Percentiles rank a stretch among this genome's conserved stretches.
phyloP scores from a whole-genome alignment of 2,888 invertebrate species.

The Graphium colonna region DNA sequence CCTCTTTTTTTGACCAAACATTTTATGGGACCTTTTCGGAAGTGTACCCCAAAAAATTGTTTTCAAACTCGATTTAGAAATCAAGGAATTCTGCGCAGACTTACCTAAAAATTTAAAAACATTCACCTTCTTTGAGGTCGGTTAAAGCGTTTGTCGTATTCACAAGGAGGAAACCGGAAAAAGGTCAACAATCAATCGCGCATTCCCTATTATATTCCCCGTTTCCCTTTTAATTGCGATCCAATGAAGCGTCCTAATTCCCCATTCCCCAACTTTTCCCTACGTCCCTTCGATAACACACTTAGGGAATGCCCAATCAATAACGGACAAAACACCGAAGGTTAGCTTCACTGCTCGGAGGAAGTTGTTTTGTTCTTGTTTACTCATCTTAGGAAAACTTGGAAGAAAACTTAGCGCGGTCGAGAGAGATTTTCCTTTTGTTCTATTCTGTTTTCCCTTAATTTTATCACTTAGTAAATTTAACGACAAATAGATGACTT shows the following conservation, averaged over 20 bases:
- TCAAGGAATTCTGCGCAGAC: too few relatives aligned
- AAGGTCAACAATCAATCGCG: constrained; percentile 20
- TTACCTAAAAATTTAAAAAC: too few relatives aligned
- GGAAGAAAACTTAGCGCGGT: background rate
- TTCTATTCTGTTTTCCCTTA: constrained; percentile 11
- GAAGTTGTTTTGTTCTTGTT: constrained; percentile 16
- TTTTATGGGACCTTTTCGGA: too few relatives aligned
- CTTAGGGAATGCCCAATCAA: constrained; percentile 49
- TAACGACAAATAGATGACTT: too few relatives aligned
- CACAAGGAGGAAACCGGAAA: background rate
- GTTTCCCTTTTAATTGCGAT: constrained; percentile 71
- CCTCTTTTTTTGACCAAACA: too few relatives aligned
- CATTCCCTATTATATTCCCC: constrained; percentile 44
- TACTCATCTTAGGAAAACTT: constrained; percentile 6
- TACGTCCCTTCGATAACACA: constrained; percentile 42
- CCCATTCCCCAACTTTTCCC: constrained; percentile 36
- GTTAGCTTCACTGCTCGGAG: constrained; percentile 30
- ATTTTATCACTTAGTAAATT: too few relatives aligned
- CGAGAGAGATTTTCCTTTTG: background rate
- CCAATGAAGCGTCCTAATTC: constrained; percentile 73
- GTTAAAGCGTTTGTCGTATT: too few relatives aligned
- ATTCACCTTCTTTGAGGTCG: too few relatives aligned
- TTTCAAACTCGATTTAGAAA: too few relatives aligned
- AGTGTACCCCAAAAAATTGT: too few relatives aligned
- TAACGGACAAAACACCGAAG: constrained; percentile 48